Percentiles rank a stretch among this genome's conserved stretches.
Evolutionary conservation across 2,113 vertebrate genomes (phyloP).

Genomic region (Etheostoma cragini): DNA sequence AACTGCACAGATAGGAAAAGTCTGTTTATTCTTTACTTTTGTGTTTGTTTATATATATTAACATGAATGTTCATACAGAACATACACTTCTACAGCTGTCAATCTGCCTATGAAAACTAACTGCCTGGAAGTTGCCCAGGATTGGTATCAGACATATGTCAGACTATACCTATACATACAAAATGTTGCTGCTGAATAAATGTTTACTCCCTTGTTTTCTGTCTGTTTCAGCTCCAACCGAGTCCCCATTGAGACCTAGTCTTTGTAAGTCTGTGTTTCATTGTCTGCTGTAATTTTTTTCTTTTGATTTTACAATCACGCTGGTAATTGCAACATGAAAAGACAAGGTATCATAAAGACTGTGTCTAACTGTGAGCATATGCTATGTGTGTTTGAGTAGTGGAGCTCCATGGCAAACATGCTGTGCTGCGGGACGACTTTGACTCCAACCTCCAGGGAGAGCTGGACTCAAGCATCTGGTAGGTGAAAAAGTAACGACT

Average conservation of each 20-base stretch:
- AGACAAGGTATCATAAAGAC: not conserved
- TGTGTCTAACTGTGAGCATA: slow-evolving; percentile 37
- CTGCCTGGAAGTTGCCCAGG: not conserved
- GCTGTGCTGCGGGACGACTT: slow-evolving; percentile 96
- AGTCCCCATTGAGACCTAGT: slow-evolving; percentile 90
- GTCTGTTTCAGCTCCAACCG: slow-evolving; percentile 90
- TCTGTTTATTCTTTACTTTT: not conserved
- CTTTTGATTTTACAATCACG: slow-evolving; percentile 7
- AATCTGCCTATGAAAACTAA: not conserved
- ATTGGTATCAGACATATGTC: not conserved
- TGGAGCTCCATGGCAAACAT: slow-evolving; percentile 92
- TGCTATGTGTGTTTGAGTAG: slow-evolving; percentile 78
- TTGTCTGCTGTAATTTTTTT: not conserved
- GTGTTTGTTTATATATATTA: not conserved
- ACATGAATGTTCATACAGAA: not conserved
- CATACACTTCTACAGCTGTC: not conserved
- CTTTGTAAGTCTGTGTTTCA: slow-evolving; percentile 86
- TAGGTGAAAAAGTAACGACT: slow-evolving; percentile 76
- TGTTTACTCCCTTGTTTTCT: slow-evolving; percentile 44
- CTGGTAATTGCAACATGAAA: slow-evolving; percentile 6
- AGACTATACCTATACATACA: not conserved
- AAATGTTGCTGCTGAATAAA: not conserved
- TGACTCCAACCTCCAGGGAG: slow-evolving; percentile 91
- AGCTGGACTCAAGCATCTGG: slow-evolving; percentile 93
- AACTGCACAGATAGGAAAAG: not conserved